phyloP scores from a whole-genome alignment of 2,888 invertebrate species.

The Phengaris arion region DNA sequence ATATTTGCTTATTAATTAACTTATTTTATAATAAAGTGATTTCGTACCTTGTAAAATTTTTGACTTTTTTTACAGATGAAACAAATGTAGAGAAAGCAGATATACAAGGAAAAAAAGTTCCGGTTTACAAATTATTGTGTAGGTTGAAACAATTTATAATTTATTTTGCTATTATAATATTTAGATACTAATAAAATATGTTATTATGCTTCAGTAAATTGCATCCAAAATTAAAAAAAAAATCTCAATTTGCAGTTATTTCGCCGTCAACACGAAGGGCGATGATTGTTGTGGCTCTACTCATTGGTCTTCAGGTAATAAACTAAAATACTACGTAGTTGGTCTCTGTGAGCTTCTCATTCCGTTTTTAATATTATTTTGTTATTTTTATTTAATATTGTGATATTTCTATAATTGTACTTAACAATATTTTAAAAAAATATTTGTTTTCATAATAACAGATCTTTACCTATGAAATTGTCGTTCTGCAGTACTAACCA shows the following conservation, averaged over 20 bases:
- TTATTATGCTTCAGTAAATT: no score
- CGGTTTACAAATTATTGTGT: constrained; percentile 38
- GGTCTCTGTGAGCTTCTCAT: not conserved
- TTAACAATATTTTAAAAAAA: no score
- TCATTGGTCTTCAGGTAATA: constrained; percentile 55
- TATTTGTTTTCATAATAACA: no score
- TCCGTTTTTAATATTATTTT: not conserved
- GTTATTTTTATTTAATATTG: no score
- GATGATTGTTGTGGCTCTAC: constrained; percentile 50
- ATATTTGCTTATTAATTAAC: no score
- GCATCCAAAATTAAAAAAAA: no score
- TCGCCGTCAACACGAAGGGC: constrained; percentile 37
- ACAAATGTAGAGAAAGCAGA: constrained; percentile 32
- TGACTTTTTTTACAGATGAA: constrained; percentile 13
- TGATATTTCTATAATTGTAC: no score
- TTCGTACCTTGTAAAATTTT: not conserved
- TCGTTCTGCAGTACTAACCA: no score
- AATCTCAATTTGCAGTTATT: constrained; percentile 31
- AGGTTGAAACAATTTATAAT: constrained; percentile 26
- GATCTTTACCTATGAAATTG: no score
- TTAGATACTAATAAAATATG: no score
- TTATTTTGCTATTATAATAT: not conserved
- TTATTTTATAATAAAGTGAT: no score
- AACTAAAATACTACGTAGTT: not conserved
- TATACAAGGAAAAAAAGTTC: constrained; percentile 30